Evolutionary conservation across 2,888 invertebrate genomes (phyloP).

Genomic region (Stenolophus ochropezus): DNA sequence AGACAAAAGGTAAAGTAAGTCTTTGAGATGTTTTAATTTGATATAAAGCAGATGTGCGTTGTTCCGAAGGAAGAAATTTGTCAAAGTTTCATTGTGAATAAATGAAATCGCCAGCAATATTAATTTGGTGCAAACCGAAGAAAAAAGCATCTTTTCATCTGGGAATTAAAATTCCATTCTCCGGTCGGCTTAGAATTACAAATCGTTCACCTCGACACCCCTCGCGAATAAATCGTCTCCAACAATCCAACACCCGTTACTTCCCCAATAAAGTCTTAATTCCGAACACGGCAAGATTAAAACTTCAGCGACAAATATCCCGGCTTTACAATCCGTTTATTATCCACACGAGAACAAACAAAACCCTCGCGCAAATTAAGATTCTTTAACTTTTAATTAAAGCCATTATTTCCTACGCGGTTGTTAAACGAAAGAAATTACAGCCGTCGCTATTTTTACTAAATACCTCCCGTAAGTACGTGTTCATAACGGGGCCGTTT

Average conservation of each 20-base stretch:
- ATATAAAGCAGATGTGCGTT: neutral
- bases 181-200: slow-evolving; percentile 13
- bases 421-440: slow-evolving; percentile 67
- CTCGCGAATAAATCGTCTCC: neutral
- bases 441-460: slow-evolving; percentile 61
- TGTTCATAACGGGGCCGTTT: slow-evolving; percentile 55
- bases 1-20: neutral
- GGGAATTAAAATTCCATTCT: slow-evolving; percentile 40
- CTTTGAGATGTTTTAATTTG: neutral
- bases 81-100: slow-evolving; percentile 1
- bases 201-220: slow-evolving; percentile 9
- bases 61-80: slow-evolving; percentile 4
- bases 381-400: slow-evolving; percentile 71
- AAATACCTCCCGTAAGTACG: slow-evolving; percentile 53
- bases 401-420: slow-evolving; percentile 68
- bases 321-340: slow-evolving; percentile 69
- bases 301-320: slow-evolving; percentile 50
- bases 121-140: neutral
- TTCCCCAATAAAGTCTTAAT: slow-evolving; percentile 52
- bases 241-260: slow-evolving; percentile 34
- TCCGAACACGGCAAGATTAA: slow-evolving; percentile 47
- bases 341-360: slow-evolving; percentile 66
- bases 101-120: slow-evolving; percentile 1
- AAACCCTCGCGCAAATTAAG: slow-evolving; percentile 69
- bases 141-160: slow-evolving; percentile 28